Evolutionary conservation across 2,888 invertebrate species (phyloP).

Genomic region (Neoscelio sp.): DNA sequence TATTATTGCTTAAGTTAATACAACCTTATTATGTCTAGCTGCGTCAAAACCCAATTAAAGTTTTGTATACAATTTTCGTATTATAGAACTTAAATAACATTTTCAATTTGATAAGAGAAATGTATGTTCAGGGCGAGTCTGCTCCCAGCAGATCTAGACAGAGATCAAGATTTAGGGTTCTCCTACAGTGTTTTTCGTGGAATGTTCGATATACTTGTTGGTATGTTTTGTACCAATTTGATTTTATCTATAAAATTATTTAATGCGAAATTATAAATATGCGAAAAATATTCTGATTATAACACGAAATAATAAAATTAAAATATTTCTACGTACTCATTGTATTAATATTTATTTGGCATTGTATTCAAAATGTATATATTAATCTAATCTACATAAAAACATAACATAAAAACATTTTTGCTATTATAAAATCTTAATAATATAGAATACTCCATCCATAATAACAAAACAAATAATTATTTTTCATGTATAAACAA

Average conservation of each 20-base stretch:
- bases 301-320: too few relatives aligned
- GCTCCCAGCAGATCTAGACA: conserved; percentile 17
- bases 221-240: conserved; percentile 30
- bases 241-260: conserved; percentile 45
- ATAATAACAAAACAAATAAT: background rate
- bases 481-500: conserved; percentile 26
- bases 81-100: conserved; percentile 33
- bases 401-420: too few relatives aligned
- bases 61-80: conserved; percentile 34
- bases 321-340: too few relatives aligned
- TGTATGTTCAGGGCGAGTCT: conserved; percentile 29
- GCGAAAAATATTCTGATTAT: background rate
- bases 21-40: too few relatives aligned
- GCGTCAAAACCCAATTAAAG: conserved; percentile 41
- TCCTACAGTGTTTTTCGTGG: conserved; percentile 45
- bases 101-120: conserved; percentile 51
- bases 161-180: conserved; percentile 53
- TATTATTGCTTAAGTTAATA: too few relatives aligned
- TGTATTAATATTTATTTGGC: too few relatives aligned
- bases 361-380: too few relatives aligned
- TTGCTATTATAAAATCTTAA: too few relatives aligned
- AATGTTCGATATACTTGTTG: conserved; percentile 32
- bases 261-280: conserved; percentile 13
- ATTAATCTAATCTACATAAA: too few relatives aligned
- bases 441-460: too few relatives aligned